phyloP scores from a whole-genome alignment of 2,113 vertebrate species.

The Morone chrysops region DNA sequence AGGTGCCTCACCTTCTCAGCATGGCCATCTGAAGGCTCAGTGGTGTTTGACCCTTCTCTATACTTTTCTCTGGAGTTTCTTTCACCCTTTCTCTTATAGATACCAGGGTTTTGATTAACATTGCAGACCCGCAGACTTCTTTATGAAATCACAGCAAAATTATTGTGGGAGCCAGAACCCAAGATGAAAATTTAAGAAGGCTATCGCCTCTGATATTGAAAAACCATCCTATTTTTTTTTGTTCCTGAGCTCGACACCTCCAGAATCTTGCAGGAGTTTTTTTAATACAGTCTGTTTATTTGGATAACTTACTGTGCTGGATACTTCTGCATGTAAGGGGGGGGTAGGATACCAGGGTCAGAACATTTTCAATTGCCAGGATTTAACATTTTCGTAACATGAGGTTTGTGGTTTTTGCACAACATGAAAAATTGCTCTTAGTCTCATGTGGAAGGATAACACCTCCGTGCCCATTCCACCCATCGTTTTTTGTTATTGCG shows the following conservation, averaged over 20 bases:
- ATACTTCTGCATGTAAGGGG: neutral
- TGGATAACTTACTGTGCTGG: neutral
- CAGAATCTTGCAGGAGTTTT: slow-evolving; percentile 27
- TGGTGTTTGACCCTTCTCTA: slow-evolving; percentile 67
- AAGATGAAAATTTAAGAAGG: slow-evolving; percentile 66
- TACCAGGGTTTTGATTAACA: slow-evolving; percentile 69
- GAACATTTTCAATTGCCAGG: slow-evolving; percentile 13
- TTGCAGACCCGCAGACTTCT: slow-evolving; percentile 55
- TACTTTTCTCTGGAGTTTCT: slow-evolving; percentile 51
- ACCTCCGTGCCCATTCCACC: slow-evolving; percentile 24
- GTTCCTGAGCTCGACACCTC: slow-evolving; percentile 17
- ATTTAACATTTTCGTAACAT: slow-evolving; percentile 35
- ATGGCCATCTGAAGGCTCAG: slow-evolving; percentile 78
- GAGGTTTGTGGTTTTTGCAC: slow-evolving; percentile 69
- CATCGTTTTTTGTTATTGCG: slow-evolving; percentile 7
- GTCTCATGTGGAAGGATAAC: slow-evolving; percentile 57
- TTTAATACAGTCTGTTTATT: neutral
- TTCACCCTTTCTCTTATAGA: slow-evolving; percentile 39
- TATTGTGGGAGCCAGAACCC: slow-evolving; percentile 37
- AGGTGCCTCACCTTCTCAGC: slow-evolving; percentile 77
- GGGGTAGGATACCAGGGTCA: slow-evolving; percentile 20
- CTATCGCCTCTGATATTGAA: slow-evolving; percentile 54
- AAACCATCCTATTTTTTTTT: neutral
- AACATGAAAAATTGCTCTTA: slow-evolving; percentile 51
- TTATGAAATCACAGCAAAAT: slow-evolving; percentile 58